Conservation (phyloP, 1,140 invertebrate genomes). For the Triops longicaudatus region DNA sequence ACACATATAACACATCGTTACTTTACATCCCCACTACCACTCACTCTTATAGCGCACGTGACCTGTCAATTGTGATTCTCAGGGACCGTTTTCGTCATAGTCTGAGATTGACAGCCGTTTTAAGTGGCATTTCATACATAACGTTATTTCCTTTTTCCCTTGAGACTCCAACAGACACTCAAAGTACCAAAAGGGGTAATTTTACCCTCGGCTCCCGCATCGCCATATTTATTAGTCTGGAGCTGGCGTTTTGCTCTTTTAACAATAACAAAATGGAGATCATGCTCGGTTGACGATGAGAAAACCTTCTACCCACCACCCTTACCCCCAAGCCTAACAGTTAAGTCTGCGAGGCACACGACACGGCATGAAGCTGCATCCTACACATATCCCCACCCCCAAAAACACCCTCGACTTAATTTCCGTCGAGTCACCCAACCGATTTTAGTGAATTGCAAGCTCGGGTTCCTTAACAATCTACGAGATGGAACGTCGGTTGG, state of each 20-base stretch:
- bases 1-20: neutral
- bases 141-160: neutral
- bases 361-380: neutral
- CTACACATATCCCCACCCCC: neutral
- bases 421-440: neutral
- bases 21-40: neutral
- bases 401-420: neutral
- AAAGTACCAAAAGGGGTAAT: neutral
- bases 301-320: no score
- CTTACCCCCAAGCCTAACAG: neutral
- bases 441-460: neutral
- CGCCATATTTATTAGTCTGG: neutral
- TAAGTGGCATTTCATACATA: neutral
- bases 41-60: neutral
- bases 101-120: neutral
- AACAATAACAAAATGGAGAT: slow-evolving; percentile 15
- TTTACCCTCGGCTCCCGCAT: neutral
- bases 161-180: neutral
- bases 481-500: neutral
- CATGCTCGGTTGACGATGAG: neutral
- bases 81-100: neutral
- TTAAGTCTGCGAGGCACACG: neutral
- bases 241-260: neutral
- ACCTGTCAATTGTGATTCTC: neutral
- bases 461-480: neutral